Evolutionary conservation across 2,797 vertebrate species (phyloP).

Genomic region (Crenichthys baileyi): DNA sequence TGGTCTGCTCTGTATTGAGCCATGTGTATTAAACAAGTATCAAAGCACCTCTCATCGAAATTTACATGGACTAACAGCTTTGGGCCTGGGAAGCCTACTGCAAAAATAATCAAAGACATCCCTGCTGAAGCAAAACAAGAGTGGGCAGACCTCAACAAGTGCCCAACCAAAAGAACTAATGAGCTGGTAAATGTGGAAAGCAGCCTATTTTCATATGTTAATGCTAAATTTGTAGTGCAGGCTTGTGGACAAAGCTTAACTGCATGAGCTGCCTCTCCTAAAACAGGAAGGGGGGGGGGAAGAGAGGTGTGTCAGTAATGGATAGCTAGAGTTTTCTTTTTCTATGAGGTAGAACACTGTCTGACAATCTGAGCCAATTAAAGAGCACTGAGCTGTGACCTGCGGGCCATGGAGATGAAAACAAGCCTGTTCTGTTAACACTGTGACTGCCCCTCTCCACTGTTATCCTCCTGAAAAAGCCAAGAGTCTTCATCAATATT

Average conservation of each 20-base stretch:
- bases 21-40: constrained; percentile 75
- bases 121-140: constrained; percentile 72
- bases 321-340: constrained; percentile 75
- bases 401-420: constrained; percentile 66
- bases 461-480: constrained; percentile 65
- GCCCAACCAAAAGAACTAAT: constrained; percentile 79
- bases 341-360: constrained; percentile 73
- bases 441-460: constrained; percentile 66
- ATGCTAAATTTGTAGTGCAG: constrained; percentile 74
- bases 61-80: constrained; percentile 73
- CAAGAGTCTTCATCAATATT: constrained; percentile 82
- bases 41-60: constrained; percentile 68
- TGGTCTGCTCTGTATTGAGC: constrained; percentile 40
- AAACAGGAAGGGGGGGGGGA: constrained; percentile 31
- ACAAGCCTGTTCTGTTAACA: constrained; percentile 77
- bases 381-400: constrained; percentile 79
- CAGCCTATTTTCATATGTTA: constrained; percentile 83
- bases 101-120: constrained; percentile 78
- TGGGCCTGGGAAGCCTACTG: constrained; percentile 58
- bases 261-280: constrained; percentile 61
- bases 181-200: constrained; percentile 82
- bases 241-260: constrained; percentile 68
- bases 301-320: constrained; percentile 55
- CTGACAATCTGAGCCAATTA: constrained; percentile 86
- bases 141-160: constrained; percentile 71